A percentile compares a stretch with the other conserved stretches of the same genome.
phyloP scores from a whole-genome alignment of 2,888 invertebrate species.

The Nephrotoma flavescens region DNA sequence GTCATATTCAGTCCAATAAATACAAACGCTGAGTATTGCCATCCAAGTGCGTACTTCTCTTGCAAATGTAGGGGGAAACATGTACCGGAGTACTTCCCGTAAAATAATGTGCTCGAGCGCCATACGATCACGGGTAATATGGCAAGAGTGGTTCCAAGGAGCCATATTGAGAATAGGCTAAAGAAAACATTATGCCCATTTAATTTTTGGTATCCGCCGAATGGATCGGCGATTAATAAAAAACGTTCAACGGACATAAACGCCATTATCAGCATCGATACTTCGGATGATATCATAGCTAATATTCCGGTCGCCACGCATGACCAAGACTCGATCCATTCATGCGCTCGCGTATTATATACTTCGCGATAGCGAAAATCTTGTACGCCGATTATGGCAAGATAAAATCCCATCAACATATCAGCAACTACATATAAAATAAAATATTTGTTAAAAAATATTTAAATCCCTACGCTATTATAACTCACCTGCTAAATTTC shows the following conservation, averaged over 20 bases:
- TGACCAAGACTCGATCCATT: conserved; percentile 51
- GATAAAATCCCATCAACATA: conserved; percentile 51
- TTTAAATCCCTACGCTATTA: neutral
- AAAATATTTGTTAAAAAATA: conserved; percentile 19
- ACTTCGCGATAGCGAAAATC: conserved; percentile 41
- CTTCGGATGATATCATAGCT: conserved; percentile 50
- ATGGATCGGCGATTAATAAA: conserved; percentile 43
- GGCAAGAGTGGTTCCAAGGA: conserved; percentile 41
- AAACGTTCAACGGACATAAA: conserved; percentile 57
- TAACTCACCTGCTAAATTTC: conserved; percentile 37
- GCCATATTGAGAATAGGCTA: conserved; percentile 42
- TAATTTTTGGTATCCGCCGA: conserved; percentile 39
- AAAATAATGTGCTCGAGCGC: conserved; percentile 43
- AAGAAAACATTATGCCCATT: conserved; percentile 37
- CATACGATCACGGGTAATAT: conserved; percentile 47
- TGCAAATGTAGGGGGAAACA: conserved; percentile 57
- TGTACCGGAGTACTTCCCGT: conserved; percentile 46
- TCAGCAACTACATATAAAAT: conserved; percentile 35
- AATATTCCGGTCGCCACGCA: conserved; percentile 45
- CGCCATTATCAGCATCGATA: conserved; percentile 50
- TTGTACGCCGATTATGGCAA: conserved; percentile 43
- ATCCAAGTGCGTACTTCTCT: conserved; percentile 48
- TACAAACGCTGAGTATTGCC: conserved; percentile 57
- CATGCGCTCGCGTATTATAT: conserved; percentile 40
- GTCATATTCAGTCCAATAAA: conserved; percentile 49